phyloP scores from a whole-genome alignment of 2,113 vertebrate species.

The Triplophysa dalaica region DNA sequence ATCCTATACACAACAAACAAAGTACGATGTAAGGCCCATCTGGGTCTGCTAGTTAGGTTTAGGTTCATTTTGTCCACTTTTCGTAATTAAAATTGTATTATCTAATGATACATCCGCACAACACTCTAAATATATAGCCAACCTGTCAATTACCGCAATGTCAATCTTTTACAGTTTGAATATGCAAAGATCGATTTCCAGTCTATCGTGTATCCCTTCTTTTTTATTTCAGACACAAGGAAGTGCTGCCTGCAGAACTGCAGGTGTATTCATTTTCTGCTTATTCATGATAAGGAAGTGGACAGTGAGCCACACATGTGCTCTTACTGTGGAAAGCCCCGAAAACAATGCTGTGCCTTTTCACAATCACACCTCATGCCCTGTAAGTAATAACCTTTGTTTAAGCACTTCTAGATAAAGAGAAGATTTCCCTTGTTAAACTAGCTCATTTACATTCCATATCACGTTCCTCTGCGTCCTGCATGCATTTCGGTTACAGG shows the following conservation, averaged over 20 bases:
- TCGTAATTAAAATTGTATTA: background rate
- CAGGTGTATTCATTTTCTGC: conserved; percentile 33
- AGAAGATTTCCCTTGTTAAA: background rate
- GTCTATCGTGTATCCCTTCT: background rate
- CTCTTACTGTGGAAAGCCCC: conserved; percentile 45
- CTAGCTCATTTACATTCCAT: background rate
- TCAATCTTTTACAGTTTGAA: background rate
- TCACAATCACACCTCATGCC: conserved; percentile 26
- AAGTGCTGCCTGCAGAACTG: conserved; percentile 7
- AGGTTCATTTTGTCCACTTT: too few relatives aligned
- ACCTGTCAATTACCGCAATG: background rate
- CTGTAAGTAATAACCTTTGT: background rate
- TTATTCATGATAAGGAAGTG: conserved; percentile 52
- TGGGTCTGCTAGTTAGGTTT: too few relatives aligned
- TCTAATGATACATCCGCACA: background rate
- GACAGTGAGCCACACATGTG: conserved; percentile 11
- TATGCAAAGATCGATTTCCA: conserved; percentile 6
- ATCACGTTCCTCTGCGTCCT: background rate
- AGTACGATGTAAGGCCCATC: too few relatives aligned
- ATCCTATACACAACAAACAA: too few relatives aligned
- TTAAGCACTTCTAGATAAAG: background rate
- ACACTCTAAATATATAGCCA: background rate
- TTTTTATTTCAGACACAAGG: background rate
- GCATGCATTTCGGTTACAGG: background rate
- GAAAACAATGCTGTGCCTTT: conserved; percentile 6